These are phyloP conservation scores for Camponotus vicinus DNA, from an alignment of 1,140 invertebrate species.

Conservation along the genomic window DNA sequence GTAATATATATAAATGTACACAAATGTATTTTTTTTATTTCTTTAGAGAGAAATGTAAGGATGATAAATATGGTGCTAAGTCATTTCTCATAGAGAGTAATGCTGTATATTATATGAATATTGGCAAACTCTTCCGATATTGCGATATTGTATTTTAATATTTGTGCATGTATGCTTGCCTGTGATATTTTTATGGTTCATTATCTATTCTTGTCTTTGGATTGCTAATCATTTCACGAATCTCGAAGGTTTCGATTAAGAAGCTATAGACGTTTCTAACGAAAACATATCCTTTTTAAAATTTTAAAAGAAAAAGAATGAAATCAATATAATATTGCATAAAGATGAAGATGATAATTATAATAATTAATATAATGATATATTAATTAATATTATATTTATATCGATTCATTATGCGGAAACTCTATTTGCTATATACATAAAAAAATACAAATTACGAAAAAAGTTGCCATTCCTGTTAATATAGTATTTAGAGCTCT, in stretches of 20 bases:
- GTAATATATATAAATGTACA: constrained; percentile 12
- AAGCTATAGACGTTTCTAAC: neutral
- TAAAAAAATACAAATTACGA: neutral
- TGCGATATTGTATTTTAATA: constrained; percentile 6
- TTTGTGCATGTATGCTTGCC: constrained; percentile 38
- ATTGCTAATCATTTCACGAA: constrained; percentile 25
- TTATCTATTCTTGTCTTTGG: constrained; percentile 13
- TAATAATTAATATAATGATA: constrained; percentile 39
- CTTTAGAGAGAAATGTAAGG: neutral
- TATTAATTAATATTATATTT: constrained; percentile 42
- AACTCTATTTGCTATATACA: constrained; percentile 20
- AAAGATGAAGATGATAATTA: neutral
- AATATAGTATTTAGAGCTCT: constrained; percentile 23
- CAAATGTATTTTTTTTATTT: constrained; percentile 27
- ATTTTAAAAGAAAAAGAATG: neutral
- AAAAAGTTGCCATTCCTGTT: constrained; percentile 17
- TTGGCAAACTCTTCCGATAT: constrained; percentile 15
- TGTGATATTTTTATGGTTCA: constrained; percentile 51
- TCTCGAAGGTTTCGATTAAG: constrained; percentile 14
- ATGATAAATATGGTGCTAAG: constrained; percentile 45
- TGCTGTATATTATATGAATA: constrained; percentile 16
- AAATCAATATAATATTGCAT: neutral
- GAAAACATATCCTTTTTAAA: neutral
- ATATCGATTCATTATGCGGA: constrained; percentile 5
- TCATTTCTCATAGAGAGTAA: constrained; percentile 7